Evolutionary conservation across 2,797 vertebrate genomes (phyloP).

Genomic region (Sorex maritimensis): DNA sequence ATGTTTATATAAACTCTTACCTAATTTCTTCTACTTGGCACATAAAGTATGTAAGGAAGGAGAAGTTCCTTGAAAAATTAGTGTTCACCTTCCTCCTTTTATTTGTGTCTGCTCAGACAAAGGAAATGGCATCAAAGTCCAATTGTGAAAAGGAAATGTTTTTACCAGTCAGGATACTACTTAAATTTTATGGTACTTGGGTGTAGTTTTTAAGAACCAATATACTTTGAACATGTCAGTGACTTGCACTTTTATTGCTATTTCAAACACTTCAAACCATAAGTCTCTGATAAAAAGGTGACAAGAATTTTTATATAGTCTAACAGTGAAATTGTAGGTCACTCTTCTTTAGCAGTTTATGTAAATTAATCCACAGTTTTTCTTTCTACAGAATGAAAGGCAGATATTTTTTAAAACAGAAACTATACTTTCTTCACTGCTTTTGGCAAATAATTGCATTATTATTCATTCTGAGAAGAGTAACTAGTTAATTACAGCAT

Average conservation of each 20-base stretch:
- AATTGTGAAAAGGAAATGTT: conserved; percentile 1
- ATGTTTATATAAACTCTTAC: not conserved
- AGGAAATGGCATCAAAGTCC: not conserved
- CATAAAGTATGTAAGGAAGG: not conserved
- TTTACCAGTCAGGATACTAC: not conserved
- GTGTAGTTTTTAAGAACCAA: not conserved
- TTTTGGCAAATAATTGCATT: conserved; percentile 81
- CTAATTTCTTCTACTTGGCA: not conserved
- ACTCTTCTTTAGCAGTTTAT: conserved; percentile 54
- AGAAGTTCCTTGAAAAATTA: not conserved
- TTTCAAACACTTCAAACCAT: conserved; percentile 45
- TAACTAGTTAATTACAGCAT: conserved; percentile 86
- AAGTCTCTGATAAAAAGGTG: conserved; percentile 37
- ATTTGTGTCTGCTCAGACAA: not conserved
- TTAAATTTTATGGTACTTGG: not conserved
- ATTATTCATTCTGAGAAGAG: conserved; percentile 83
- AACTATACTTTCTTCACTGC: conserved; percentile 64
- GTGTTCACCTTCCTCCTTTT: not conserved
- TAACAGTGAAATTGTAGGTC: conserved; percentile 60
- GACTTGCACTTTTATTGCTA: conserved; percentile 59
- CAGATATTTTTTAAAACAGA: conserved; percentile 74
- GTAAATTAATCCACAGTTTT: conserved; percentile 67
- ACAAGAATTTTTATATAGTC: conserved; percentile 50
- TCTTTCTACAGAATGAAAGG: conserved; percentile 65
- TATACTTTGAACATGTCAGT: not conserved